A percentile compares a stretch with the other conserved stretches of the same genome.
Evolutionary conservation across 2,797 vertebrate genomes (phyloP).

Genomic region (Lates japonicus): DNA sequence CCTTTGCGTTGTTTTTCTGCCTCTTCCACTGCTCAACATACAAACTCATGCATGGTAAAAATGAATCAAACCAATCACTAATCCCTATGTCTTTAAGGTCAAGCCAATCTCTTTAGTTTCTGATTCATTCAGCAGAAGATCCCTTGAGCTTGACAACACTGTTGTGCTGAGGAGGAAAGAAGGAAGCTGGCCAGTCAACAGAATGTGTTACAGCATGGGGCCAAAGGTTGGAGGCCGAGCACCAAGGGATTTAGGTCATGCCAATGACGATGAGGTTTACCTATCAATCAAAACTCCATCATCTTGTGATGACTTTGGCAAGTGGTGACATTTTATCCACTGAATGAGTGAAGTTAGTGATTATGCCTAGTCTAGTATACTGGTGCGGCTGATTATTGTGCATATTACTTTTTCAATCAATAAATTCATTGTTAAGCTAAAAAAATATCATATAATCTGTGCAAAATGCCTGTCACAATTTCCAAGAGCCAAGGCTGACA

Average conservation of each 20-base stretch:
- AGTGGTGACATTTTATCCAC: background rate
- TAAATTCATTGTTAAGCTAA: background rate
- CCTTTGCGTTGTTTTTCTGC: background rate
- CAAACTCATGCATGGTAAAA: background rate
- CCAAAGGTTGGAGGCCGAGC: conserved; percentile 60
- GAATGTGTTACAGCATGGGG: conserved; percentile 55
- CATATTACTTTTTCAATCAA: background rate
- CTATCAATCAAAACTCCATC: conserved; percentile 64
- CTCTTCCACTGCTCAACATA: conserved; percentile 14
- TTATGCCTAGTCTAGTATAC: background rate
- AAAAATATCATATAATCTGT: background rate
- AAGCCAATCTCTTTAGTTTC: conserved; percentile 7
- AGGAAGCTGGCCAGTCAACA: conserved; percentile 52
- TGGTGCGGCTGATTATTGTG: background rate
- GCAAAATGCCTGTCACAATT: too few relatives aligned
- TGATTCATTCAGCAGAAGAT: conserved; percentile 30
- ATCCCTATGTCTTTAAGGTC: conserved; percentile 11
- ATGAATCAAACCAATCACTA: background rate
- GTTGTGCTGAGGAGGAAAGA: conserved; percentile 44
- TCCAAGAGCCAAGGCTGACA: background rate
- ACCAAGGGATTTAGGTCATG: conserved; percentile 48
- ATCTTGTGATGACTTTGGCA: conserved; percentile 46
- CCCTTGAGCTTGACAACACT: conserved; percentile 50
- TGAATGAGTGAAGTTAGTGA: background rate
- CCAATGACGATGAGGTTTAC: conserved; percentile 56